Evolutionary conservation across 2,888 invertebrate genomes (phyloP), one percentile per base, ranked within the genome.

Genomic region (Drosophila neutralis): DNA sequence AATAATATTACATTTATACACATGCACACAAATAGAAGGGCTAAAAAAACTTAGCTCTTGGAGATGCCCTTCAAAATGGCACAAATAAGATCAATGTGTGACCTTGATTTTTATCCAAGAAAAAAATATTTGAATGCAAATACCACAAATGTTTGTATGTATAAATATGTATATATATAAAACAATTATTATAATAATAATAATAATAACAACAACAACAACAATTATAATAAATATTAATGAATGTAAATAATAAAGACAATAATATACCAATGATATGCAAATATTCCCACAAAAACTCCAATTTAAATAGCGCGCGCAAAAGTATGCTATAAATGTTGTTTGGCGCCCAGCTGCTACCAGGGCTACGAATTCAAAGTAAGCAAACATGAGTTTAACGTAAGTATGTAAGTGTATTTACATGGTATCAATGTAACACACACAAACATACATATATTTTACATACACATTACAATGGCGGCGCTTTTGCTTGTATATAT

Each of bases 311-410:
- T 15, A 2, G 0, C 0, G 21, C 54, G 63, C 75, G 54, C 18
- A 61, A 78, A 75, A 78, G 69, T 78, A 78, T 78, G 78, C 76
- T 36, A 54, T 7, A 21, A 18, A 33, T 35, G 40, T 53, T 40
- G 7, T 4, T 10, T 27, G 6, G 7, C 48, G 31, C 31, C 7
- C 4, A 51, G 31, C 13, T n/a, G 45, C 40, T 27, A 15, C 62
- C 69, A 61, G 72, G 64, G 72, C 45, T 59, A 33, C 57, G 51
- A 1, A 42, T 38, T 61, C 24, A 10, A 45, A 31, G 33, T 53
- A 35, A 24, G 27, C 42, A 45, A 71, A 52, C 36, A 64, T 63
- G 11, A 33, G 56, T 0, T 18, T 6, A 54, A 40, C 35, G 36
- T 8, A 35, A 42, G 15, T 45, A 31, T n/a, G 13, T 24, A 15